A percentile compares a stretch with the other conserved stretches of the same genome.
Evolutionary conservation across 2,113 vertebrate genomes (phyloP).

Genomic region (Pituophis catenifer): DNA sequence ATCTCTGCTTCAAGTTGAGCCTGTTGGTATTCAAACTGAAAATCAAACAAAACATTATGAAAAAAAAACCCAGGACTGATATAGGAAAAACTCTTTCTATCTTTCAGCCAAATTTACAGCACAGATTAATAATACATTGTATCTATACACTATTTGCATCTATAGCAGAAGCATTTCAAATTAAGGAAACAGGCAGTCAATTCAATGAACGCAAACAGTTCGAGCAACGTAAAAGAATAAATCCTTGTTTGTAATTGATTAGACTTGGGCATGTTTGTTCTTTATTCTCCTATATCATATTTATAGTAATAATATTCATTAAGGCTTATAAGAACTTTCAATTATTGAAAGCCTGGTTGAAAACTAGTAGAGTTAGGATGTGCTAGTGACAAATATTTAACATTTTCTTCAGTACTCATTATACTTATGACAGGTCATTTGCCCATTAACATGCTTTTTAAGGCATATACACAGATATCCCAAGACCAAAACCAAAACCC

Average conservation of each 20-base stretch:
- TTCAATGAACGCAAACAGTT: neutral
- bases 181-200: neutral
- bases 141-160: neutral
- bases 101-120: neutral
- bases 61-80: neutral
- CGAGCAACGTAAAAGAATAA: neutral
- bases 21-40: constrained; percentile 98
- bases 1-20: constrained; percentile 98
- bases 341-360: neutral
- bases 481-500: neutral
- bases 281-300: neutral
- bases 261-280: neutral
- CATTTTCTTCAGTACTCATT: neutral
- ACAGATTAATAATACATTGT: neutral
- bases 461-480: neutral
- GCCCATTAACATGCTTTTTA: neutral
- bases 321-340: neutral
- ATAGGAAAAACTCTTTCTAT: neutral
- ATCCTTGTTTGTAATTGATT: neutral
- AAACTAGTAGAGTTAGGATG: neutral
- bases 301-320: neutral
- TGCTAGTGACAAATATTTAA: neutral
- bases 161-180: neutral
- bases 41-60: neutral
- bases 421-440: neutral